Base-by-base conservation (phyloP, 2,797 vertebrate species). In the Mastacembelus armatus region DNA sequence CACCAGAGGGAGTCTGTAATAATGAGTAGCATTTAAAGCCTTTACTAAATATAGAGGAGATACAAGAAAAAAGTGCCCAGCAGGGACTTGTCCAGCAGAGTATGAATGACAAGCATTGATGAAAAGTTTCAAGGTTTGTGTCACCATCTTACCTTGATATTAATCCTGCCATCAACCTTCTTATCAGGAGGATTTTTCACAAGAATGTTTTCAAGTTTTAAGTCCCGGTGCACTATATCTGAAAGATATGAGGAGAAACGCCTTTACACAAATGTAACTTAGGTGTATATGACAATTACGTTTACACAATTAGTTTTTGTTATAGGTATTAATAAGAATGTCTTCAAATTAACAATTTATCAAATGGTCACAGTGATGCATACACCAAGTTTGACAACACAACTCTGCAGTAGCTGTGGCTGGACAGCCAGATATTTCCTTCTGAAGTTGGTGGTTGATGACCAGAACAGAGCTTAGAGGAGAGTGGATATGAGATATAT, bases 191-290 rank as follows among this genome's bases (percentile, higher is more conserved):
- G 87, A 84, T 93, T 94, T 92, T 96, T 97, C 89, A 97, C 93
- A 71, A 96, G 94, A 92, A 97, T 96, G 89, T 97, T 98, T 88
- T 96, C 96, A 85, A 96, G 89, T 90, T 98, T 97, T 80, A 97
- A 92, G 91, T 96, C 95, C 66, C 95, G 90, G 60, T 92, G 94
- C 69, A 95, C 91, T 78, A 95, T 96, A 89, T 94, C 96, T 98
- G 90, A 54, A 80, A 89, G 35, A 77, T 19, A 50, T 36, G 16
- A 60, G 21, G 16, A 54, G 30, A 43, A 61, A 62, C 33, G 44
- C 9, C 12, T 64, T 69, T 27, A 70, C 27, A 44, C 26, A 21
- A 5, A 44, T 15, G 14, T 12, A 36, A 42, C 15, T 26, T 19
- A 52, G 6, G 10, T 47, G 5, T n/a, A 39, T n/a, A 3, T 19